Evolutionary conservation across 2,797 vertebrate genomes (phyloP).

Genomic region (Agapornis canus): DNA sequence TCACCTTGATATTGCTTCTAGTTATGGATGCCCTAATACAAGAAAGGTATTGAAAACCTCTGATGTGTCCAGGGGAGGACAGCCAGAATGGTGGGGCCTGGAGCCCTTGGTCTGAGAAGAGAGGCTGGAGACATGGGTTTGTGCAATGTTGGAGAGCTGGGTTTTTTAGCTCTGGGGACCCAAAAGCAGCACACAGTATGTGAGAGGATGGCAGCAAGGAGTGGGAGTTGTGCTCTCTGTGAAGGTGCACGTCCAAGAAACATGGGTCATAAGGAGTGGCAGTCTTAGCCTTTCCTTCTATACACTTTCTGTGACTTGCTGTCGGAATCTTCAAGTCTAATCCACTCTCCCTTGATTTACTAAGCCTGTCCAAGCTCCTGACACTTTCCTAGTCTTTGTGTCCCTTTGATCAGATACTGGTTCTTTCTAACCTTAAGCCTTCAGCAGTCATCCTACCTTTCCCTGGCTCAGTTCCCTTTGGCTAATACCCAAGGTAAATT

Average conservation of each 20-base stretch:
- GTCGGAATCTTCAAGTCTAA: background rate
- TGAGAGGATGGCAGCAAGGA: background rate
- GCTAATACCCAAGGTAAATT: background rate
- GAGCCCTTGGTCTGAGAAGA: background rate
- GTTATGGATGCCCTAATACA: background rate
- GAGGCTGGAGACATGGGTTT: fast-evolving
- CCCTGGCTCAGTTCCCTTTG: background rate
- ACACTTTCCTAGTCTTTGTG: background rate
- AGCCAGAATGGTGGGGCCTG: background rate
- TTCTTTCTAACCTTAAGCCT: background rate
- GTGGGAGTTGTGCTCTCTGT: background rate
- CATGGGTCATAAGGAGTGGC: background rate
- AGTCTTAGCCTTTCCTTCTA: background rate
- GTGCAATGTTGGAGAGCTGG: background rate
- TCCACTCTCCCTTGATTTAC: background rate
- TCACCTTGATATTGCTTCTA: background rate
- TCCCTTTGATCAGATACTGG: background rate
- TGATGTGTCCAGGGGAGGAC: background rate
- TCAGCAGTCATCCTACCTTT: background rate
- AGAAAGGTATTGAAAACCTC: background rate
- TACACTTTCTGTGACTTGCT: background rate
- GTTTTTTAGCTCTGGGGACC: background rate
- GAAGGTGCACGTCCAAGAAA: background rate
- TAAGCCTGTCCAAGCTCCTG: background rate
- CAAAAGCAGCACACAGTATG: background rate